Conservation (phyloP, 2,113 vertebrate genomes). For the Callithrix jacchus region DNA sequence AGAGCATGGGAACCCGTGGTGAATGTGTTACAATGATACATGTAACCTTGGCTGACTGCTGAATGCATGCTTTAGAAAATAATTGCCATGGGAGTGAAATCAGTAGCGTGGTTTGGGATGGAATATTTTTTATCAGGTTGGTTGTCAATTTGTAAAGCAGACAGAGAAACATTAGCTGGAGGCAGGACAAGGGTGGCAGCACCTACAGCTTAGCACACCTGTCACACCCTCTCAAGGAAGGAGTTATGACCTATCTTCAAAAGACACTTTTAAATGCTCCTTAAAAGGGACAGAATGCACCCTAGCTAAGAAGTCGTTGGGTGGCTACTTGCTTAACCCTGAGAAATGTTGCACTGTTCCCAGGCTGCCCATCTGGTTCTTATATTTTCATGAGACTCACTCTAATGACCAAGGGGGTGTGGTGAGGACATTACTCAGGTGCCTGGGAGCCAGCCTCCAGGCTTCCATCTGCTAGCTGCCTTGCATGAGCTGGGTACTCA, state of each 20-base stretch:
- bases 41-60: not conserved
- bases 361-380: conserved; percentile 68
- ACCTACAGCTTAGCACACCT: not conserved
- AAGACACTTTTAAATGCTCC: conserved; percentile 49
- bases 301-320: conserved; percentile 14
- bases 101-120: not conserved
- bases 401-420: conserved; percentile 64
- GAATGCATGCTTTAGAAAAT: not conserved
- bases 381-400: conserved; percentile 56
- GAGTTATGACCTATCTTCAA: conserved; percentile 42
- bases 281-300: conserved; percentile 66
- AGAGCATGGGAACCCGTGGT: not conserved
- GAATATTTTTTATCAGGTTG: not conserved
- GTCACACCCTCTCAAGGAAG: conserved; percentile 26
- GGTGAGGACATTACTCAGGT: conserved; percentile 39
- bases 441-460: not conserved
- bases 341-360: conserved; percentile 14
- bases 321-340: conserved; percentile 66
- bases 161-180: conserved; percentile 51
- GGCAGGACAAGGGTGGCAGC: not conserved
- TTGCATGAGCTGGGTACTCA: not conserved
- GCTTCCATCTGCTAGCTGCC: not conserved
- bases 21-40: not conserved
- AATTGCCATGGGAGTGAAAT: not conserved
- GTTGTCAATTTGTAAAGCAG: conserved; percentile 15